These are phyloP conservation scores for Chelonus formosanus DNA, from an alignment of 2,888 invertebrate genomes.

Conservation along the genomic window DNA sequence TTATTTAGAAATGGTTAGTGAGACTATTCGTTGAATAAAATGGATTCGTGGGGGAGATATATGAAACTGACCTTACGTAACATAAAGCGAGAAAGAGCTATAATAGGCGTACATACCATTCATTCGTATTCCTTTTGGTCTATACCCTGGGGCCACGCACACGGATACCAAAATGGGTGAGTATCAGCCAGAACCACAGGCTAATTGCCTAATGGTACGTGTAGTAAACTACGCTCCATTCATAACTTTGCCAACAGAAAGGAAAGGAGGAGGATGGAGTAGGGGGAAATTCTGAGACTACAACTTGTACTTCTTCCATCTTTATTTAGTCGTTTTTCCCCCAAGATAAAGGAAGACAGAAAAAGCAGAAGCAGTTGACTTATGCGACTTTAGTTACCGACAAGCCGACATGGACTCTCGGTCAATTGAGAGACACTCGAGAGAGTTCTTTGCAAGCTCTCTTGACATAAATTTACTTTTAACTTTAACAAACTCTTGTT, in stretches of 20 bases:
- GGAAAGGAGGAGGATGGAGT: neutral
- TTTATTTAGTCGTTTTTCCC: too few relatives aligned
- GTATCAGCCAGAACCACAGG: slow-evolving; percentile 29
- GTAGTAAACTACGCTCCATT: slow-evolving; percentile 30
- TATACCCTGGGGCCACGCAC: slow-evolving; percentile 21
- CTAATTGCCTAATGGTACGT: slow-evolving; percentile 34
- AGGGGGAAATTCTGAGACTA: slow-evolving; percentile 1
- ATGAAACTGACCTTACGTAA: slow-evolving; percentile 17
- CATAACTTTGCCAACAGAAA: slow-evolving; percentile 27
- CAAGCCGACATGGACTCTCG: slow-evolving; percentile 18
- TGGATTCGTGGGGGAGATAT: neutral
- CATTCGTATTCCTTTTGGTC: slow-evolving; percentile 14
- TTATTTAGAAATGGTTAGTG: too few relatives aligned
- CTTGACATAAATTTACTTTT: slow-evolving; percentile 18
- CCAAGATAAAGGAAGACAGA: too few relatives aligned
- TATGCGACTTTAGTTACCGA: slow-evolving; percentile 1
- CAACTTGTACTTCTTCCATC: too few relatives aligned
- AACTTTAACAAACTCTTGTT: slow-evolving; percentile 7
- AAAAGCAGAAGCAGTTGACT: neutral
- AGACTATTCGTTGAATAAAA: too few relatives aligned
- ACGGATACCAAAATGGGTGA: slow-evolving; percentile 25
- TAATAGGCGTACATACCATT: slow-evolving; percentile 5
- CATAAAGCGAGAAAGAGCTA: slow-evolving; percentile 4
- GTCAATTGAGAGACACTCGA: slow-evolving; percentile 21
- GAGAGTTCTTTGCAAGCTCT: slow-evolving; percentile 16